Evolutionary conservation across 2,113 vertebrate species (phyloP), one percentile per base, ranked within the genome.

Genomic region (Pongo abelii): DNA sequence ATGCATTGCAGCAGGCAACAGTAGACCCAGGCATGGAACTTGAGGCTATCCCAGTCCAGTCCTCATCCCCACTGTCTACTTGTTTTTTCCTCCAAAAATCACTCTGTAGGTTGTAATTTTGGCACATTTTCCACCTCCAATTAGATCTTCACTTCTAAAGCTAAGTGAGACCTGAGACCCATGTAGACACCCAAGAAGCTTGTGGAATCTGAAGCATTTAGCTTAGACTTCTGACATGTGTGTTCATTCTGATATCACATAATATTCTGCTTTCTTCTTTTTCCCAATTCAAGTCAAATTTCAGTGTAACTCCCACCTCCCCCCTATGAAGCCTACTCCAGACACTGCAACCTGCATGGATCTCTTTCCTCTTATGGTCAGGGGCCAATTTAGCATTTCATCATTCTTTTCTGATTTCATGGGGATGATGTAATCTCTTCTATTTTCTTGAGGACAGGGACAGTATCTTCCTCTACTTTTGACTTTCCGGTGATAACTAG

Each of bases 1-100:
- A 5, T 0, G 4, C 0, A 0, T 30, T 4, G 2, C 6, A 30
- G 23, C 35, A 12, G 43, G 38, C 18, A 32, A 40, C 4, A 6
- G 55, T 10, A 80, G 87, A 84, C 1, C 3, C 30, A 67, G 67
- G 67, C 0, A 0, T 27, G n/a, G 77, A 25, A 17, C 59, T 61
- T 35, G 70, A 57, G 27, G 57, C 67, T 40, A 9, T 14, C 43
- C 50, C n/a, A 20, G 38, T 10, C 77, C 38, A 50, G 23, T 61
- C 55, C 35, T 89, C 67, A 32, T 61, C 16, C 30, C 52, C 88
- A 48, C 8, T 8, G 3, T 61, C 30, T 43, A 13, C 59, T 70
- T 84, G 40, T 14, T 23, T 61, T 35, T 30, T 25, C 48, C 17
- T 32, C 6, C 14, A 69, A 55, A 67, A 67, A 38, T 38, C 13